Percentiles rank a stretch among this genome's conserved stretches.
phyloP scores from a whole-genome alignment of 1,140 invertebrate species.

The Aricia agestis region DNA sequence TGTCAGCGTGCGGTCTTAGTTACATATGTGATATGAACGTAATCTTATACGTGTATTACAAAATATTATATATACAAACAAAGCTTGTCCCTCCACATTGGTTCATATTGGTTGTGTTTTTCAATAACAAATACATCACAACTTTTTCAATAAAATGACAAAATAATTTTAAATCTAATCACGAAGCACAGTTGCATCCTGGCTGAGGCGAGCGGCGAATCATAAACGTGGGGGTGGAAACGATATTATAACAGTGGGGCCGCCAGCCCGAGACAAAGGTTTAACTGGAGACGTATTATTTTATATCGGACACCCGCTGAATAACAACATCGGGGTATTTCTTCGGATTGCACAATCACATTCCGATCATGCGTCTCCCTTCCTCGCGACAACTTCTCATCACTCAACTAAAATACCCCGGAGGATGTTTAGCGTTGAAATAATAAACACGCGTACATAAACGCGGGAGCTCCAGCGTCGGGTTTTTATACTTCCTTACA shows the following conservation, averaged over 20 bases:
- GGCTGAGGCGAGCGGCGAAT: conserved; percentile 63
- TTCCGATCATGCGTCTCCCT: conserved; percentile 62
- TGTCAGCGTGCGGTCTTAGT: too few relatives aligned
- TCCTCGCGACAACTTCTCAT: conserved; percentile 45
- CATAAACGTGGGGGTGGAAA: conserved; percentile 59
- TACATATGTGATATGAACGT: too few relatives aligned
- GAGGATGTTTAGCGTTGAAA: conserved; percentile 43
- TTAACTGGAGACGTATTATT: conserved; percentile 61
- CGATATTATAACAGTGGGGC: conserved; percentile 49
- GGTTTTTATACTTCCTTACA: conserved; percentile 68
- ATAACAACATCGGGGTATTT: conserved; percentile 65
- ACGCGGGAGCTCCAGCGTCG: conserved; percentile 31
- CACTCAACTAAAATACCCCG: conserved; percentile 25
- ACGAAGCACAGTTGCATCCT: conserved; percentile 69
- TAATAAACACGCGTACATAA: conserved; percentile 4
- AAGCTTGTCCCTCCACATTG: too few relatives aligned
- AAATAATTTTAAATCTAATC: conserved; percentile 40
- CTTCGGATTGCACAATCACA: conserved; percentile 65
- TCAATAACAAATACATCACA: not conserved
- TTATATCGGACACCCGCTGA: conserved; percentile 64
- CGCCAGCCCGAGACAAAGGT: conserved; percentile 54
- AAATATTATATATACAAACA: too few relatives aligned
- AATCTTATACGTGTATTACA: too few relatives aligned
- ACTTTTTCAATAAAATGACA: not conserved
- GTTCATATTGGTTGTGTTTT: not conserved